phyloP scores from a whole-genome alignment of 2,888 invertebrate genomes.

The Drosophila sordidapex region DNA sequence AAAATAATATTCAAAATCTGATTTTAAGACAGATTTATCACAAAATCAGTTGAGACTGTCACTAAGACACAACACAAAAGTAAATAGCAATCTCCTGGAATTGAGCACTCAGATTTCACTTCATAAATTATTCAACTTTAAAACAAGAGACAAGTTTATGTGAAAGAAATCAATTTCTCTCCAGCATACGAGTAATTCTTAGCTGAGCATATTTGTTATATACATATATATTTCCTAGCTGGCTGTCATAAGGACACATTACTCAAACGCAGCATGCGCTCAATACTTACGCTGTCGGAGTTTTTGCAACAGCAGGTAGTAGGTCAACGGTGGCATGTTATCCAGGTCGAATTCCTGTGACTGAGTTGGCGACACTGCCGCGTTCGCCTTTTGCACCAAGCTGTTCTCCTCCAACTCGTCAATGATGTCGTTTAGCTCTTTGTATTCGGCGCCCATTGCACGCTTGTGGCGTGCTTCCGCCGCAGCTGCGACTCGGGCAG shows the following conservation, averaged over 20 bases:
- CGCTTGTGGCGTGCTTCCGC: conserved; percentile 78
- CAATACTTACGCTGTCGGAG: conserved; percentile 75
- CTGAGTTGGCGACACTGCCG: conserved; percentile 41
- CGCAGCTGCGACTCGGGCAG: conserved; percentile 35
- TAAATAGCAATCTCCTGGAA: not conserved
- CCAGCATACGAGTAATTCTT: conserved; percentile 2
- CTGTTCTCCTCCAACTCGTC: conserved; percentile 78
- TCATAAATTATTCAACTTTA: not conserved
- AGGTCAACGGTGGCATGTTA: conserved; percentile 80
- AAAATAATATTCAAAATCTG: not conserved
- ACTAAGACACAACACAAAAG: not conserved
- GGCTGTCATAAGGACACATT: conserved; percentile 36
- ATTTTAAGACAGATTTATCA: not conserved
- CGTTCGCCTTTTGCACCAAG: conserved; percentile 56
- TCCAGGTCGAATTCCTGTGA: conserved; percentile 78
- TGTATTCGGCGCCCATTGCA: conserved; percentile 71
- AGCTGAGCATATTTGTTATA: conserved; percentile 8
- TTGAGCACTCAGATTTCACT: not conserved
- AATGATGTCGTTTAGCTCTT: conserved; percentile 76
- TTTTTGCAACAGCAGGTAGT: conserved; percentile 80
- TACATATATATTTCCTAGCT: not conserved
- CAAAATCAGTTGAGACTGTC: not conserved
- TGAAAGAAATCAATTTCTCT: conserved; percentile 12
- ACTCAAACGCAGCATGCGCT: conserved; percentile 45
- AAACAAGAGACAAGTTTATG: conserved; percentile 2